These are phyloP conservation scores for Calypte anna DNA, from an alignment of 2,113 vertebrate genomes.

Conservation along the genomic window DNA sequence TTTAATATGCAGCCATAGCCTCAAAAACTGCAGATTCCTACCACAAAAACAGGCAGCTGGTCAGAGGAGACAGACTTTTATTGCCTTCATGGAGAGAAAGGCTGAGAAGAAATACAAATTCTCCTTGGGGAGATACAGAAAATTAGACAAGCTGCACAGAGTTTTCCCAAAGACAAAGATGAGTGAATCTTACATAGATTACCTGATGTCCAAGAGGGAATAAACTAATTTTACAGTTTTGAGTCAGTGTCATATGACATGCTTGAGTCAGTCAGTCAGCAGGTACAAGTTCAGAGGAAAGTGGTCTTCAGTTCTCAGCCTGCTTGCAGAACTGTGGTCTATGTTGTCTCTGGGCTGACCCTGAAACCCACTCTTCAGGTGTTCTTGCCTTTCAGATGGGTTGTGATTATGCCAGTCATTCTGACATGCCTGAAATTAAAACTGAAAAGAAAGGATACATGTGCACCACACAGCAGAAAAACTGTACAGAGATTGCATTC, in stretches of 20 bases:
- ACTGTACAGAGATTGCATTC: neutral
- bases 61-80: neutral
- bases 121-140: neutral
- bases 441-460: neutral
- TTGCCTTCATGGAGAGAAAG: neutral
- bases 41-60: neutral
- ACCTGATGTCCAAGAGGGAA: neutral
- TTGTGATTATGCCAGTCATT: neutral
- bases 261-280: neutral
- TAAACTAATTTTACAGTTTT: neutral
- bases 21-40: neutral
- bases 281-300: neutral
- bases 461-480: neutral
- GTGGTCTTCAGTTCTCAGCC: neutral
- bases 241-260: neutral
- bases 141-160: neutral
- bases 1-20: neutral
- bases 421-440: neutral
- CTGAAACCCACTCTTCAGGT: neutral
- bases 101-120: neutral
- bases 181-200: neutral
- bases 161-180: neutral
- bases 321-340: neutral
- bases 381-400: neutral
- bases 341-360: neutral